A percentile compares a stretch with the other conserved stretches of the same genome.
Conservation (phyloP, 2,113 vertebrate species). For the Ranitomeya imitator region DNA sequence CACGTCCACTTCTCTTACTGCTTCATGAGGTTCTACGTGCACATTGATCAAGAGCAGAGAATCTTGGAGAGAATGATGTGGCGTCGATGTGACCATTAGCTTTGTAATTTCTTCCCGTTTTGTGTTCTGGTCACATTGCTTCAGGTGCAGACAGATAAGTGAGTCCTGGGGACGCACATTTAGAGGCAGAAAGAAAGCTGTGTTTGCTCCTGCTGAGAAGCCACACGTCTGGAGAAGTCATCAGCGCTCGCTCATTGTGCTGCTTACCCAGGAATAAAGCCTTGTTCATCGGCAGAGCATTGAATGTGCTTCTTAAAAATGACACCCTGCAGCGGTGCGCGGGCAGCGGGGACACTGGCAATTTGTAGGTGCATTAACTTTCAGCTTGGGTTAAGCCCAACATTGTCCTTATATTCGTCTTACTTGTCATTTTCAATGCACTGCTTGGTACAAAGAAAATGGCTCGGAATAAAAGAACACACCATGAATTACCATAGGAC, state of each 20-base stretch:
- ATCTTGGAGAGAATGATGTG: neutral
- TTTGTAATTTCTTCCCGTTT: conserved; percentile 1
- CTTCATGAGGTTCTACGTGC: neutral
- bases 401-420: conserved; percentile 36
- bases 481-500: neutral
- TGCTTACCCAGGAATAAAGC: neutral
- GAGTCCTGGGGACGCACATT: conserved; percentile 2
- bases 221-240: neutral
- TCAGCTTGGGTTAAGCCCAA: conserved; percentile 23
- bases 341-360: neutral
- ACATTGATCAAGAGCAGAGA: neutral
- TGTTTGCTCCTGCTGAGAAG: neutral
- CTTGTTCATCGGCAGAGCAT: neutral
- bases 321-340: conserved; percentile 4
- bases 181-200: conserved; percentile 10
- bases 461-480: conserved; percentile 22
- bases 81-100: neutral
- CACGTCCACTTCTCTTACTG: neutral
- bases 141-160: neutral
- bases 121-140: conserved; percentile 18
- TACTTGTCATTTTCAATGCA: conserved; percentile 9
- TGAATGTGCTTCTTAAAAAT: conserved; percentile 27
- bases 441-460: neutral
- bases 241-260: neutral
- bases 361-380: conserved; percentile 32